Conservation (phyloP, 1,140 invertebrate genomes). For the Galleria mellonella region DNA sequence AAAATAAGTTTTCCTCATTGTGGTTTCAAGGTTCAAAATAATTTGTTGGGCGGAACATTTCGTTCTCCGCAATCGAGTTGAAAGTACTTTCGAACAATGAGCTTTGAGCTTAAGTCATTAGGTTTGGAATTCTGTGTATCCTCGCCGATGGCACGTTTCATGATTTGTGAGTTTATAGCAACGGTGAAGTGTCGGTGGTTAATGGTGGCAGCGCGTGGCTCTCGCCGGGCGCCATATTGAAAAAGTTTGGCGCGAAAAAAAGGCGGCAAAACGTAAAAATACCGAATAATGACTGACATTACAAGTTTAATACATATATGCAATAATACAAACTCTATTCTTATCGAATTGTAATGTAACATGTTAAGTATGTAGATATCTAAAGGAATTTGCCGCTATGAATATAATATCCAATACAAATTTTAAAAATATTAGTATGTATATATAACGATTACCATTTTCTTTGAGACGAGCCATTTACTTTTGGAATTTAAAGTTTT, state of each 20-base stretch:
- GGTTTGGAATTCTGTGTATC: conserved; percentile 26
- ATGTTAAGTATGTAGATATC: too few relatives aligned
- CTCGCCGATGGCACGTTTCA: conserved; percentile 51
- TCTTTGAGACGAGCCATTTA: too few relatives aligned
- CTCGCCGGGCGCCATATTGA: conserved; percentile 66
- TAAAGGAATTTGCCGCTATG: too few relatives aligned
- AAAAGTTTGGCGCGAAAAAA: conserved; percentile 71
- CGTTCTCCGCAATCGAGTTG: conserved; percentile 40
- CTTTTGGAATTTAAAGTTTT: too few relatives aligned
- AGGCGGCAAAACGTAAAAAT: conserved; percentile 31
- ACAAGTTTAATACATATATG: too few relatives aligned
- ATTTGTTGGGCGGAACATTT: conserved; percentile 43
- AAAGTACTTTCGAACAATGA: conserved; percentile 23
- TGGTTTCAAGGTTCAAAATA: conserved; percentile 57
- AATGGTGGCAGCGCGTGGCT: conserved; percentile 68
- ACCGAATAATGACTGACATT: conserved; percentile 16
- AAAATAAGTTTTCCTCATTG: conserved; percentile 47
- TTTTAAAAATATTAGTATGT: too few relatives aligned
- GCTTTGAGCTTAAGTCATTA: conserved; percentile 24
- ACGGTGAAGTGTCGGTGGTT: conserved; percentile 72
- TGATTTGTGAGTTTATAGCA: conserved; percentile 75
- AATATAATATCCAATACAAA: too few relatives aligned
- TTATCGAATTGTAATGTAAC: too few relatives aligned
- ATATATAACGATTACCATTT: too few relatives aligned
- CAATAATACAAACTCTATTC: too few relatives aligned